phyloP scores from a whole-genome alignment of 37 sponge, comb jelly and placozoan species.

The Aplysina aerophoba region DNA sequence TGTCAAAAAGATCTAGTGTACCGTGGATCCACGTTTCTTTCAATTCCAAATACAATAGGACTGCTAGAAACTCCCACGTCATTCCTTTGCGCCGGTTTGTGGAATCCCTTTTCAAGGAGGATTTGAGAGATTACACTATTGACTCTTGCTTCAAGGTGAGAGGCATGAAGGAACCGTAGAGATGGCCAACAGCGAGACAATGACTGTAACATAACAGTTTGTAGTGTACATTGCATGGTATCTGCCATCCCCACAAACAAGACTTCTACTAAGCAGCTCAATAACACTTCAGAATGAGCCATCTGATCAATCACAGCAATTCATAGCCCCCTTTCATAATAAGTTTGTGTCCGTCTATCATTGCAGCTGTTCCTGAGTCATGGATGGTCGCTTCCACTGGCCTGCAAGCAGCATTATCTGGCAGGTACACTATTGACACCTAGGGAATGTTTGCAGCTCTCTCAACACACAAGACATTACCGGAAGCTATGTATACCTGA shows the following conservation, averaged over 20 bases:
- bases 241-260: too few relatives aligned
- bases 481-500: too few relatives aligned
- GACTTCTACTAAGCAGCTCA: too few relatives aligned
- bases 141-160: constrained; percentile 64
- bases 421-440: constrained; percentile 42
- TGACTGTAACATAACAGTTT: too few relatives aligned
- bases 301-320: background rate
- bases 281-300: background rate
- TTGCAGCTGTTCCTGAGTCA: constrained; percentile 53
- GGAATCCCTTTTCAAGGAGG: constrained; percentile 54
- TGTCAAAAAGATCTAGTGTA: background rate
- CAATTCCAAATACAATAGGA: constrained; percentile 40
- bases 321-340: background rate
- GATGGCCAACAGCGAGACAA: too few relatives aligned
- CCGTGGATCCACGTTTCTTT: background rate
- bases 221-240: too few relatives aligned
- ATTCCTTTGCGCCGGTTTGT: constrained; percentile 78
- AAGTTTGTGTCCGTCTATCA: background rate
- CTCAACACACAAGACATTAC: too few relatives aligned
- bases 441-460: too few relatives aligned
- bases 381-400: constrained; percentile 55
- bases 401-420: constrained; percentile 62
- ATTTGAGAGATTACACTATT: constrained; percentile 64
- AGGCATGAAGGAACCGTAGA: too few relatives aligned
- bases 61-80: constrained; percentile 50